phyloP scores from a whole-genome alignment of 2,113 vertebrate genomes.

The Perca schrenkii region DNA sequence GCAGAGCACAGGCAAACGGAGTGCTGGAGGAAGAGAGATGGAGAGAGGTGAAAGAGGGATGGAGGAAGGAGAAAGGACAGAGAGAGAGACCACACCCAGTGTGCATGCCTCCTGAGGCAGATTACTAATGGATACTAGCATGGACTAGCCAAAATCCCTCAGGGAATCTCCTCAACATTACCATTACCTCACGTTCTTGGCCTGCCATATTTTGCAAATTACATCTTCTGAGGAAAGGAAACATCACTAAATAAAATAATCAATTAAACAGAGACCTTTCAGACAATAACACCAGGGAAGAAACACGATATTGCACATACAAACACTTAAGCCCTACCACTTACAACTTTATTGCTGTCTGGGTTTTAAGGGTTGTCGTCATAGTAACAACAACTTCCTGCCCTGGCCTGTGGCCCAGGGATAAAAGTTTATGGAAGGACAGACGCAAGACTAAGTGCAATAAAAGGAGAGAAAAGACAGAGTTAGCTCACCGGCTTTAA shows the following conservation, averaged over 20 bases:
- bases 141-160: background rate
- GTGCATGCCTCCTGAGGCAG: background rate
- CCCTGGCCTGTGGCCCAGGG: conserved; percentile 32
- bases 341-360: conserved; percentile 55
- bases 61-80: conserved; percentile 2
- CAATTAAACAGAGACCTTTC: background rate
- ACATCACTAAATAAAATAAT: background rate
- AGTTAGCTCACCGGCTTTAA: background rate
- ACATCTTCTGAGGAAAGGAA: background rate
- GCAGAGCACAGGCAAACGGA: conserved; percentile 4
- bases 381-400: conserved; percentile 60
- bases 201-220: background rate
- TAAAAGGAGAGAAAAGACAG: background rate
- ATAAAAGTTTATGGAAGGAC: conserved; percentile 39
- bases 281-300: background rate
- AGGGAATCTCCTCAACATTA: background rate
- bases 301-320: background rate
- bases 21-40: background rate
- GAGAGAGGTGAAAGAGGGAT: conserved; percentile 7
- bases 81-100: background rate
- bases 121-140: conserved; percentile 23
- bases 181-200: background rate
- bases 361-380: conserved; percentile 44
- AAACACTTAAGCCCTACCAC: background rate
- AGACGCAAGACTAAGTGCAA: background rate